Base-by-base conservation (phyloP, 2,888 invertebrate genomes). In the Zootermopsis nevadensis region DNA sequence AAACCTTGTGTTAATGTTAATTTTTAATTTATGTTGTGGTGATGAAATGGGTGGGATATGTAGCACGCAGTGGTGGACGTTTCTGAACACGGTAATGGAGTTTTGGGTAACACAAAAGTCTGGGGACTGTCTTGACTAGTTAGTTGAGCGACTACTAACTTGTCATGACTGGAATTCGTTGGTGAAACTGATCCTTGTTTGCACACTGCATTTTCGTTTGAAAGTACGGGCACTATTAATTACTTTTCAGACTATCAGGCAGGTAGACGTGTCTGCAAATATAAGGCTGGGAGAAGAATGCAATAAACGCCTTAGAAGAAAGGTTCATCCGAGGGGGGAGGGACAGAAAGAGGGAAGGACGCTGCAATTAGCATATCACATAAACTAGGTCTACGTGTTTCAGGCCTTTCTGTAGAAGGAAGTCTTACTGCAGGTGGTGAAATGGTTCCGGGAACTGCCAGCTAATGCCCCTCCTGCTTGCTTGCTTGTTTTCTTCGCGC, bases 281-380 rank as follows among this genome's bases (percentile, higher is more conserved):
- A 10, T n/a, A 60, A 60, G 1, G n/a, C n/a, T 27, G 4, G 27
- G 60, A 27, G 8, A 27, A 7, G n/a, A 60, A 7, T 10, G 4
- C 6, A 48, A 48, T 4, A 60, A 3, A 27, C 60, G n/a, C 8
- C n/a, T 60, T 8, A 3, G 8, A 60, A 12, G 6, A 60, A 60
- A 15, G 48, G 15, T 48, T 12, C 48, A 6, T 42, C 2, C 8
- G 42, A 19, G 8, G 66, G 27, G 66, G 66, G 12, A n/a, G 66
- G 30, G n/a, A 27, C 4, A 27, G 27, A 66, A 27, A 27, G 66
- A n/a, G 66, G 69, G 33, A 12, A 69, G 69, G 31, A 33, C 69
- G 69, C 69, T 33, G 69, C 69, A 69, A 69, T 69, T 69, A 69
- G 69, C 69, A 33, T 69, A 69, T 69, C 69, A 69, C 33, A 69